Evolutionary conservation across 2,113 vertebrate species (phyloP).

Genomic region (Motacilla tschutschensis): DNA sequence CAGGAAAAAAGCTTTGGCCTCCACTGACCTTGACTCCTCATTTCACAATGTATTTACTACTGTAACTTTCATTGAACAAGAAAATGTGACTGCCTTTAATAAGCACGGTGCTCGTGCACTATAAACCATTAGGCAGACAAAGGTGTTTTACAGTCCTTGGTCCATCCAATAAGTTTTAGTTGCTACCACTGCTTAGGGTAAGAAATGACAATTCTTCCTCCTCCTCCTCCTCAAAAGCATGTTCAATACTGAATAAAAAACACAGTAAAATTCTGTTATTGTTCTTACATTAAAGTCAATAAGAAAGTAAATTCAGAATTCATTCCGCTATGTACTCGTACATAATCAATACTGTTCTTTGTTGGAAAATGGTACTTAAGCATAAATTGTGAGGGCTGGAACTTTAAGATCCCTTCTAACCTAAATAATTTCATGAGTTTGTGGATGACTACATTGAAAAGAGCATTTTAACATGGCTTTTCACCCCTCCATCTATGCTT

Average conservation of each 20-base stretch:
- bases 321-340: background rate
- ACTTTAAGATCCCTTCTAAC: background rate
- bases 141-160: conserved; percentile 35
- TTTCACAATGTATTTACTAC: conserved; percentile 42
- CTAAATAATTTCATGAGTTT: background rate
- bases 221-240: background rate
- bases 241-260: conserved; percentile 31
- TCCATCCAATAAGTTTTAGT: conserved; percentile 44
- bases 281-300: background rate
- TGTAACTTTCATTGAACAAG: conserved; percentile 36
- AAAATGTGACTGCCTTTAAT: conserved; percentile 53
- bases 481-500: background rate
- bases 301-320: background rate
- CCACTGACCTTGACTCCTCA: conserved; percentile 42
- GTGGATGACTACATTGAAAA: background rate
- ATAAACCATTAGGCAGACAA: conserved; percentile 55
- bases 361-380: background rate
- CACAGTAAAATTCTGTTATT: background rate
- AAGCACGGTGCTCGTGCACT: conserved; percentile 44
- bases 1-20: conserved; percentile 5
- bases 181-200: background rate
- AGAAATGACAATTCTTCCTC: background rate
- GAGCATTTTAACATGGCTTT: background rate
- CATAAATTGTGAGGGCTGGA: background rate
- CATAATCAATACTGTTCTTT: background rate